Percentiles rank a stretch among this genome's conserved stretches.
Conservation (phyloP, 1,140 invertebrate genomes). For the Lerema accius region DNA sequence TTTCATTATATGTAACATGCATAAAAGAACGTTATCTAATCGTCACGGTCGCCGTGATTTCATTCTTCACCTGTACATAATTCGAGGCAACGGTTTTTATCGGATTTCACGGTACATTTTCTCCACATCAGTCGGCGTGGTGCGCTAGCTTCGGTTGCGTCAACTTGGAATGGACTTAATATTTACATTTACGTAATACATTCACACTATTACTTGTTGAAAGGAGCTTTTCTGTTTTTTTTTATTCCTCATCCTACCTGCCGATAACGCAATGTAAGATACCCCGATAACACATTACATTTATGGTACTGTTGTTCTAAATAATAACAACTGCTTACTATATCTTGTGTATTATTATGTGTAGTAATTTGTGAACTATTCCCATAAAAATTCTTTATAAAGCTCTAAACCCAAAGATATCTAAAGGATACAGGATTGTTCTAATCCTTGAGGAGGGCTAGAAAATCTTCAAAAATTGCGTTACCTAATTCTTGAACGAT, state of each 20-base stretch:
- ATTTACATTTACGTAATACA: conserved; percentile 15
- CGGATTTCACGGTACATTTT: conserved; percentile 30
- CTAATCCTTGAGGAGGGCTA: no score
- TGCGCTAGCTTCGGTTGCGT: conserved; percentile 6
- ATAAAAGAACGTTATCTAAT: conserved; percentile 33
- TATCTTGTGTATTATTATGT: no score
- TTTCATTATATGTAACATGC: conserved; percentile 24
- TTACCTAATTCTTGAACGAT: no score
- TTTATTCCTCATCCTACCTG: neutral
- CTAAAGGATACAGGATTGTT: no score
- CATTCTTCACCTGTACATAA: conserved; percentile 30
- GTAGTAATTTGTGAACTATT: no score
- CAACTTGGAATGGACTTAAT: conserved; percentile 2
- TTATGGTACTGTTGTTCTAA: no score
- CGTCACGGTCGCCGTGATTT: conserved; percentile 26
- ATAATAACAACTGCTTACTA: no score
- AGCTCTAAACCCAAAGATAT: no score
- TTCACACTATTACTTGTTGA: neutral
- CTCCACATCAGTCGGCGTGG: conserved; percentile 28
- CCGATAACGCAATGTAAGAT: no score
- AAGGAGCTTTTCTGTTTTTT: neutral
- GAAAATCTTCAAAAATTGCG: no score
- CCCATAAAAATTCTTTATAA: no score
- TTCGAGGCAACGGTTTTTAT: conserved; percentile 31
- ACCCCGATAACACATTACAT: no score